A percentile compares a stretch with the other conserved stretches of the same genome.
Evolutionary conservation across 2,797 vertebrate species (phyloP).

Genomic region (Neosalanx taihuensis): DNA sequence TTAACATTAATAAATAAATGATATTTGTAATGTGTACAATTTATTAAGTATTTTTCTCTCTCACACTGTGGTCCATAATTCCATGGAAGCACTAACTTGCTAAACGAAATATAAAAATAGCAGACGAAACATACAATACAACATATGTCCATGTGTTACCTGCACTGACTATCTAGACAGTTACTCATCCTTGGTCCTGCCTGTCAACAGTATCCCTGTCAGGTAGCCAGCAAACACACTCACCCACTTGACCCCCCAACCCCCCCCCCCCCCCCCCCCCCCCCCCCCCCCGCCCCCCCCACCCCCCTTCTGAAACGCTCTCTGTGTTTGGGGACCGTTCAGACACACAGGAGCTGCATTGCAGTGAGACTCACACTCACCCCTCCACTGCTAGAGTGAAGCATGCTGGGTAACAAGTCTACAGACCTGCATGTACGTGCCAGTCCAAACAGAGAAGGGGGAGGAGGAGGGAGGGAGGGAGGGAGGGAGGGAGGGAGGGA

Average conservation of each 20-base stretch:
- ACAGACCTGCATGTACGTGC: conserved; percentile 77
- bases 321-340: conserved; percentile 75
- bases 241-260: not conserved
- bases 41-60: not conserved
- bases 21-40: too few relatives aligned
- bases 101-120: not conserved
- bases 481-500: not conserved
- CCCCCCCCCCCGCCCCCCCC: conserved; percentile 20
- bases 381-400: conserved; percentile 30
- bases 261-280: not conserved
- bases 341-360: conserved; percentile 81
- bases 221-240: conserved; percentile 29
- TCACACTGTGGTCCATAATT: not conserved
- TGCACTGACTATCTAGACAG: not conserved
- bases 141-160: not conserved
- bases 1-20: too few relatives aligned
- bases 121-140: not conserved
- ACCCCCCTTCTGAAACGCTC: conserved; percentile 27
- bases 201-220: conserved; percentile 45
- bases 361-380: conserved; percentile 75
- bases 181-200: not conserved
- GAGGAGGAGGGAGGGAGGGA: conserved; percentile 20
- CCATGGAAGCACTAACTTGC: not conserved
- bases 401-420: conserved; percentile 68
- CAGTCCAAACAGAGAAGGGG: conserved; percentile 56